phyloP scores from a whole-genome alignment of 2,888 invertebrate genomes.

The Pherbina coryleti region DNA sequence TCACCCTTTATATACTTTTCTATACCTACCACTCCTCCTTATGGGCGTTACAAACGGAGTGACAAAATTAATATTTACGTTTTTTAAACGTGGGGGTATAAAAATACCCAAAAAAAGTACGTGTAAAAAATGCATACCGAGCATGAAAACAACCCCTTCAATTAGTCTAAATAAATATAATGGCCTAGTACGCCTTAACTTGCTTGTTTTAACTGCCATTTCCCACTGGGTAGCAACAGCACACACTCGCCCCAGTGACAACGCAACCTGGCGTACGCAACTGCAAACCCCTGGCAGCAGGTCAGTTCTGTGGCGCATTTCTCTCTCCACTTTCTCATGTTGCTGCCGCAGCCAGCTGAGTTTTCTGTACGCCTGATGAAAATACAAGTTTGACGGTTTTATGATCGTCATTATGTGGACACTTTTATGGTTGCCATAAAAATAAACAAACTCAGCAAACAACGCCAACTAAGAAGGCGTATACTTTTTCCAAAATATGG shows the following conservation, averaged over 20 bases:
- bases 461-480: background rate
- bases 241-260: background rate
- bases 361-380: constrained; percentile 64
- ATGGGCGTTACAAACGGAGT: too few species aligned
- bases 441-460: constrained; percentile 9
- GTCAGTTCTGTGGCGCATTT: constrained; percentile 8
- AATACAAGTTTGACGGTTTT: constrained; percentile 68
- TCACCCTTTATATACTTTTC: too few species aligned
- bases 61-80: too few species aligned
- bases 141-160: too few species aligned
- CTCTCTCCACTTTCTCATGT: background rate
- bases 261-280: background rate
- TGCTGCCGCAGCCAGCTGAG: constrained; percentile 10
- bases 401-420: constrained; percentile 64
- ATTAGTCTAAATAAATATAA: too few species aligned
- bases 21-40: too few species aligned
- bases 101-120: too few species aligned
- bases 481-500: background rate
- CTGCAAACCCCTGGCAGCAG: constrained; percentile 2
- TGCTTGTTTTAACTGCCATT: too few species aligned
- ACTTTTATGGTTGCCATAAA: constrained; percentile 56
- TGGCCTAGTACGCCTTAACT: too few species aligned
- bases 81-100: too few species aligned
- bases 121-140: too few species aligned
- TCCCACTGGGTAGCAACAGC: background rate